Conservation (phyloP, 2,113 vertebrate genomes). For the Archilochus colubris region DNA sequence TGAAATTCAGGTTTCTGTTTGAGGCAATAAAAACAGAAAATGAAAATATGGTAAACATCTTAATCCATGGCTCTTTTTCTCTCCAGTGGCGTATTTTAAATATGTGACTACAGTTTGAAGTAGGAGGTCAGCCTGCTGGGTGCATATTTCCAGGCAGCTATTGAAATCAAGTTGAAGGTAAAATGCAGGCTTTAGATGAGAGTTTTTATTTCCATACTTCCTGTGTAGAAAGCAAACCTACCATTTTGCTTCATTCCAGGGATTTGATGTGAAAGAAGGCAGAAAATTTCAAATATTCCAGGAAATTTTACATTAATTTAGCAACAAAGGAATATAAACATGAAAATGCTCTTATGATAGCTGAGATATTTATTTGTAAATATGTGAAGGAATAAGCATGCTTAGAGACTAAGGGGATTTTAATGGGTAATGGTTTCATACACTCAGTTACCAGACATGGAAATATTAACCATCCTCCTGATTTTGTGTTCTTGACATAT, state of each 20-base stretch:
- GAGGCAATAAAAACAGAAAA: not conserved
- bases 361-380: not conserved
- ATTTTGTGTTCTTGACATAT: not conserved
- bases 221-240: not conserved
- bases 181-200: not conserved
- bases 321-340: not conserved
- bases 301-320: not conserved
- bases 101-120: not conserved
- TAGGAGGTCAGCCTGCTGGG: not conserved
- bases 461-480: not conserved
- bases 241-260: not conserved
- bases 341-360: not conserved
- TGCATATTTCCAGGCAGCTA: not conserved
- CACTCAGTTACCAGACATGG: rapidly evolving
- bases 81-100: not conserved
- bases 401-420: not conserved
- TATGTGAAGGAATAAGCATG: not conserved
- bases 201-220: not conserved
- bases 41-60: not conserved
- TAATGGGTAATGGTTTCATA: not conserved
- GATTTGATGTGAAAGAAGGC: not conserved
- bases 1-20: slow-evolving; percentile 34
- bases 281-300: not conserved
- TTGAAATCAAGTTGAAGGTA: slow-evolving; percentile 17
- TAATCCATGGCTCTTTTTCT: slow-evolving; percentile 3